phyloP scores from a whole-genome alignment of 2,797 vertebrate genomes.

The Oryzias dopingdopingensis region DNA sequence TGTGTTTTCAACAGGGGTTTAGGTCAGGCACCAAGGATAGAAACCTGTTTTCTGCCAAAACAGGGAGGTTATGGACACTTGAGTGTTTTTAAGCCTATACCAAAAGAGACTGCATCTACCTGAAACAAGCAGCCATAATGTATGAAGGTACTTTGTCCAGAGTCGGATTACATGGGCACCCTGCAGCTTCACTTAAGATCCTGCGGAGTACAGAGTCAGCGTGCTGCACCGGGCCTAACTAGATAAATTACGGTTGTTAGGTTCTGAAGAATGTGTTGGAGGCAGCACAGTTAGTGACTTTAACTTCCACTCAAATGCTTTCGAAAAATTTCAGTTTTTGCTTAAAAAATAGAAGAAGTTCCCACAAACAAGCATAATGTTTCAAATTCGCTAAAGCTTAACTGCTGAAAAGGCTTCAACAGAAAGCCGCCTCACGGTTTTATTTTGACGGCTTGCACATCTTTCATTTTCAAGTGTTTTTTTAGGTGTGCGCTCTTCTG shows the following conservation, averaged over 20 bases:
- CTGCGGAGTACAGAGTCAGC: neutral
- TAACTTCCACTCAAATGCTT: neutral
- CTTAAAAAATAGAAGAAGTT: too few relatives aligned
- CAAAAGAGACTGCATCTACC: neutral
- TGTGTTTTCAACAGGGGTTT: too few relatives aligned
- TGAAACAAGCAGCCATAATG: neutral
- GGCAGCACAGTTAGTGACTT: neutral
- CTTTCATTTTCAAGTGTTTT: too few relatives aligned
- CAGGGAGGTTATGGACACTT: too few relatives aligned
- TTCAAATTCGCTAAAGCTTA: too few relatives aligned
- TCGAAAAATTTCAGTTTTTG: neutral
- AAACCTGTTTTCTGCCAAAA: too few relatives aligned
- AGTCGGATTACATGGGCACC: neutral
- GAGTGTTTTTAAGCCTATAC: too few relatives aligned
- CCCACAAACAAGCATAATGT: too few relatives aligned
- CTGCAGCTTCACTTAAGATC: neutral
- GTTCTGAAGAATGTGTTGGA: neutral
- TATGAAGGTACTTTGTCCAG: neutral
- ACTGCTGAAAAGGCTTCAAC: too few relatives aligned
- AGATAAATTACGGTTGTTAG: neutral
- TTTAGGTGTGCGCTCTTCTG: neutral
- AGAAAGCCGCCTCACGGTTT: too few relatives aligned
- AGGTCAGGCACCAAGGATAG: too few relatives aligned
- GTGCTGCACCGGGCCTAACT: neutral
- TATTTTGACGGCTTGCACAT: too few relatives aligned